These are phyloP conservation scores for Trilocha varians DNA, from an alignment of 2,888 invertebrate species.

Conservation along the genomic window DNA sequence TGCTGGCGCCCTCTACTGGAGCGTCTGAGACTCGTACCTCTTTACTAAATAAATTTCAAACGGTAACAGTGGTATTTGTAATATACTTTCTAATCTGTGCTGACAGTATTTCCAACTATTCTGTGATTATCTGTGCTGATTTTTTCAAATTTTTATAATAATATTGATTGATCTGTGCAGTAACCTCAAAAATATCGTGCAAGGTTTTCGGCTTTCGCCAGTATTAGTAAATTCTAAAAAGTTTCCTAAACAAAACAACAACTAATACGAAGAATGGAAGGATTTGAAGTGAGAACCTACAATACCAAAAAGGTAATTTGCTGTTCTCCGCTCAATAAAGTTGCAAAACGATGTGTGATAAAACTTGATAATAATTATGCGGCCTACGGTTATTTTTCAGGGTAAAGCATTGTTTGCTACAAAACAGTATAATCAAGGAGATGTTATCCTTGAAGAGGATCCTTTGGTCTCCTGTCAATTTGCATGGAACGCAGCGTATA, in stretches of 20 bases:
- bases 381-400: slow-evolving; percentile 49
- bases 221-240: not conserved
- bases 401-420: slow-evolving; percentile 89
- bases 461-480: slow-evolving; percentile 94
- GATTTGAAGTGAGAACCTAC: slow-evolving; percentile 50
- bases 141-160: too few relatives aligned
- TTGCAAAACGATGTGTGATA: not conserved
- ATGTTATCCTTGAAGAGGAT: slow-evolving; percentile 88
- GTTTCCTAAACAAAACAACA: too few relatives aligned
- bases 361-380: not conserved
- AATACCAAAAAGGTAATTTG: slow-evolving; percentile 51
- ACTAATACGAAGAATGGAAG: slow-evolving; percentile 53
- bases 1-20: too few relatives aligned
- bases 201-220: not conserved
- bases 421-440: slow-evolving; percentile 77
- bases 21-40: too few relatives aligned
- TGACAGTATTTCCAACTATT: too few relatives aligned
- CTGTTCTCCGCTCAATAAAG: not conserved
- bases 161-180: too few relatives aligned
- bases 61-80: too few relatives aligned
- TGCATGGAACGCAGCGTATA: slow-evolving; percentile 91
- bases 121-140: not conserved
- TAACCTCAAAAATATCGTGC: not conserved
- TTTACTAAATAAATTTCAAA: too few relatives aligned
- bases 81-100: too few relatives aligned